Evolutionary conservation across 2,113 vertebrate genomes (phyloP).

Genomic region (Perccottus glenii): DNA sequence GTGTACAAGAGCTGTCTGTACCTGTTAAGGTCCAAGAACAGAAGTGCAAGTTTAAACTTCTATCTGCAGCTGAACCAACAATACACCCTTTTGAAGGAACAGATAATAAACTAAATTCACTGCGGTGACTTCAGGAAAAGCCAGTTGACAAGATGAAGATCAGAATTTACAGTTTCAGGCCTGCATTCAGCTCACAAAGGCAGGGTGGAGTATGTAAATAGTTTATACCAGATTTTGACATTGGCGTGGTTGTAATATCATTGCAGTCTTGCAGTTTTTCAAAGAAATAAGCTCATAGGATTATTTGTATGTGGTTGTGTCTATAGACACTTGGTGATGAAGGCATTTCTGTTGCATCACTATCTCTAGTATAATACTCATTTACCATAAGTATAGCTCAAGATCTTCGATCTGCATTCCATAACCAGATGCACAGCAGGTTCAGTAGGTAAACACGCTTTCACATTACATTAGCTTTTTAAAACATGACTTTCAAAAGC

Average conservation of each 20-base stretch:
- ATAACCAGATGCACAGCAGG: background rate
- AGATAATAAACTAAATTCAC: constrained; percentile 41
- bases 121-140: constrained; percentile 36
- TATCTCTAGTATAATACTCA: background rate
- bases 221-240: background rate
- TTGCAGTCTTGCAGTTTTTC: background rate
- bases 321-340: too few relatives aligned
- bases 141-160: constrained; percentile 4
- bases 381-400: background rate
- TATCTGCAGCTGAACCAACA: constrained; percentile 32
- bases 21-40: constrained; percentile 6
- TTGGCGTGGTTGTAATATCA: background rate
- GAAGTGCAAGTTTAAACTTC: constrained; percentile 17
- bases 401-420: background rate
- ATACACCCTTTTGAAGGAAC: constrained; percentile 9
- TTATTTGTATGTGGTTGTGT: too few relatives aligned
- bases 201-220: background rate
- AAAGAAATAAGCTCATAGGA: too few relatives aligned
- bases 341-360: background rate
- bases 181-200: background rate
- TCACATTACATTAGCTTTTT: too few relatives aligned
- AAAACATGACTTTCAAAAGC: too few relatives aligned
- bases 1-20: background rate
- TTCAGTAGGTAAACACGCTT: background rate
- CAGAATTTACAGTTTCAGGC: constrained; percentile 6